Evolutionary conservation across 2,888 invertebrate genomes (phyloP).

Genomic region (Pelosia muscerda): DNA sequence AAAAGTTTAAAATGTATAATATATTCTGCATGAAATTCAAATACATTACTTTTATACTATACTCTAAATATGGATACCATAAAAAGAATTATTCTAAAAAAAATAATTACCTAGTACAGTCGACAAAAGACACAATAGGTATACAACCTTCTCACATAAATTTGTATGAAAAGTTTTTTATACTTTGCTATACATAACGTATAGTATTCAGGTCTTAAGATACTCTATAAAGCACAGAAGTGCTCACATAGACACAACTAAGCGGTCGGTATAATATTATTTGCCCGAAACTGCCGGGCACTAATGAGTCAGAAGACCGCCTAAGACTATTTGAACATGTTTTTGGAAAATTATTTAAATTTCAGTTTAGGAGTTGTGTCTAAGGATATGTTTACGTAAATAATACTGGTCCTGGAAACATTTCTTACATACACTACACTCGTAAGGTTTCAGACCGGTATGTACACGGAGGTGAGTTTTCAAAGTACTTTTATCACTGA

Average conservation of each 20-base stretch:
- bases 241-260: no score
- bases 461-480: constrained; percentile 17
- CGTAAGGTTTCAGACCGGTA: constrained; percentile 5
- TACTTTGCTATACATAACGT: no score
- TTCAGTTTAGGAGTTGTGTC: not conserved
- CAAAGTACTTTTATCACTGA: constrained; percentile 9
- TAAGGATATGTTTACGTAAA: constrained; percentile 7
- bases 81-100: not conserved
- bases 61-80: not conserved
- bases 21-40: not conserved
- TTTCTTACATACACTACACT: constrained; percentile 18
- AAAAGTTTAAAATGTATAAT: not conserved
- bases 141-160: no score
- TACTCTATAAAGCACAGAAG: no score
- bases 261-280: no score
- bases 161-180: no score
- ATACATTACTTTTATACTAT: not conserved
- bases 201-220: no score
- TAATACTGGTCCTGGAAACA: constrained; percentile 8
- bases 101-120: not conserved
- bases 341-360: no score
- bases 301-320: no score
- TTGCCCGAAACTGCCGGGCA: no score
- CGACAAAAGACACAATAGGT: no score
- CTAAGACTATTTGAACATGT: no score